A percentile compares a stretch with the other conserved stretches of the same genome.
Conservation (phyloP, 2,888 invertebrate species). For the Heliconius sara region DNA sequence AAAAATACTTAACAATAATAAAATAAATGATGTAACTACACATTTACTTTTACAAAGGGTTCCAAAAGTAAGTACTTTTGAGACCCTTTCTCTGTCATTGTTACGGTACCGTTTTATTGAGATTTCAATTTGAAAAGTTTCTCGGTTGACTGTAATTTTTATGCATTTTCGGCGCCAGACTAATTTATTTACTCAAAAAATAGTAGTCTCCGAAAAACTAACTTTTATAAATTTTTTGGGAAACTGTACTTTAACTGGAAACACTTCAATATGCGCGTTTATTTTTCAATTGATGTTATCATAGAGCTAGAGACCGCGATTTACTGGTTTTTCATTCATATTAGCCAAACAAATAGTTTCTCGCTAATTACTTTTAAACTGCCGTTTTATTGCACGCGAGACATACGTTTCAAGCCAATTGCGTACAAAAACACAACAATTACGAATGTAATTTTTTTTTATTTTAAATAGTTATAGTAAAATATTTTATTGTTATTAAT, state of each 20-base stretch:
- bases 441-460: constrained; percentile 60
- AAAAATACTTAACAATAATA: not conserved
- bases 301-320: constrained; percentile 54
- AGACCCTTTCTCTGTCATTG: constrained; percentile 7
- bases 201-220: constrained; percentile 20
- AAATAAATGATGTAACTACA: not conserved
- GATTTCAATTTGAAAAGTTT: constrained; percentile 6
- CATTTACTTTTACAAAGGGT: not conserved
- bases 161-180: constrained; percentile 6
- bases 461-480: constrained; percentile 44
- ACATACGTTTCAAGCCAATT: constrained; percentile 59
- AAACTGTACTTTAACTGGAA: constrained; percentile 26
- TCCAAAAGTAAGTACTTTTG: not conserved
- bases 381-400: constrained; percentile 65
- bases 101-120: constrained; percentile 3
- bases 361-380: constrained; percentile 65
- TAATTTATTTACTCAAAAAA: constrained; percentile 23
- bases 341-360: constrained; percentile 65
- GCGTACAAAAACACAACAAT: constrained; percentile 58
- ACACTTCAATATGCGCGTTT: constrained; percentile 30
- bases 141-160: constrained; percentile 4
- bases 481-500: constrained; percentile 9
- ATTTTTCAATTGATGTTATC: constrained; percentile 60
- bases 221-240: constrained; percentile 24
- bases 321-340: constrained; percentile 59